A percentile compares a stretch with the other conserved stretches of the same genome.
phyloP scores from a whole-genome alignment of 2,888 invertebrate species.

The Nyleta sp. region DNA sequence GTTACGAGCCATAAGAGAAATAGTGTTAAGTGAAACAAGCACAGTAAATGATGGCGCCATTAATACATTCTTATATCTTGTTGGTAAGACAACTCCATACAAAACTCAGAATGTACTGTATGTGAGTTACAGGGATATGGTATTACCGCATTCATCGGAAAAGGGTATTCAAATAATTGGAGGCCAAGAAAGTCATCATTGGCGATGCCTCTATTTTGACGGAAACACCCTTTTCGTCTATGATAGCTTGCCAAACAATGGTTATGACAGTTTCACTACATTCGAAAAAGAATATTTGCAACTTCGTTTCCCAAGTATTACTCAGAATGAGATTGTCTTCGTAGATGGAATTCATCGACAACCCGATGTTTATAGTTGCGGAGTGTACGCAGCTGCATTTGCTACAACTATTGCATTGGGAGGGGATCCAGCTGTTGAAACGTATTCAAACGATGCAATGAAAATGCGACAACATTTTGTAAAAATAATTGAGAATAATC shows the following conservation, averaged over 20 bases:
- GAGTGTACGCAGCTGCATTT: slow-evolving; percentile 1
- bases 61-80: not conserved
- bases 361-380: not conserved
- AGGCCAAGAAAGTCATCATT: not conserved
- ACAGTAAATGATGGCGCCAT: not conserved
- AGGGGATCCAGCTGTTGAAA: not conserved
- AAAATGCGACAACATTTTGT: slow-evolving; percentile 5
- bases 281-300: slow-evolving; percentile 1
- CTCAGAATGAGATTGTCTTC: not conserved
- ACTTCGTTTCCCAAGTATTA: not conserved
- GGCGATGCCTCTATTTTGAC: slow-evolving; percentile 3
- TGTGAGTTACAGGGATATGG: not conserved
- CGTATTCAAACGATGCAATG: not conserved
- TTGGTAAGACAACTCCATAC: not conserved
- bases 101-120: not conserved
- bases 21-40: not conserved
- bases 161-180: not conserved
- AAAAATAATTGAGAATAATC: not conserved
- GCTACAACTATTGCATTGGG: slow-evolving; percentile 9
- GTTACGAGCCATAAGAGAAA: not conserved
- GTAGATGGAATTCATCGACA: not conserved
- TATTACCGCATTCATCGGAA: not conserved
- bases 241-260: not conserved
- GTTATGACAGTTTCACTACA: not conserved
- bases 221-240: not conserved